A percentile compares a stretch with the other conserved stretches of the same genome.
phyloP scores from a whole-genome alignment of 1,140 invertebrate species.

The Lithobius niger region DNA sequence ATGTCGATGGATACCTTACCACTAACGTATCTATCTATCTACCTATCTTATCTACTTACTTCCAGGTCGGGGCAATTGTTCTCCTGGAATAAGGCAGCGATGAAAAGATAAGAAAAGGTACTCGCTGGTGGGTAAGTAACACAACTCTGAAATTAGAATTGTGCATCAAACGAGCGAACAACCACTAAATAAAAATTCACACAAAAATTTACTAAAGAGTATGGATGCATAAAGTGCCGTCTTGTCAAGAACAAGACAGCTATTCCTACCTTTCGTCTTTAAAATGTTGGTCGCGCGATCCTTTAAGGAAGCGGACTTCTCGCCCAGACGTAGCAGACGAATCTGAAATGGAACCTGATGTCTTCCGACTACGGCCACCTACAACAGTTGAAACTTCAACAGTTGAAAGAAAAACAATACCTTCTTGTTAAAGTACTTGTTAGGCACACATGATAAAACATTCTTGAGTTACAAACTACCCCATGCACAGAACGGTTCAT shows the following conservation, averaged over 20 bases:
- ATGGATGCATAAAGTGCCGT: background rate
- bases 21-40: no score
- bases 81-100: constrained; percentile 58
- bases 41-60: constrained; percentile 41
- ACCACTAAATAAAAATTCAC: background rate
- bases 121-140: constrained; percentile 49
- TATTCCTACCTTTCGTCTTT: constrained; percentile 43
- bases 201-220: background rate
- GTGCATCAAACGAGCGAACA: background rate
- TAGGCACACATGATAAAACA: no score
- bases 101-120: constrained; percentile 68
- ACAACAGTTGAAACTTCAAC: no score
- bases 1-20: no score
- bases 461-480: no score
- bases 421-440: no score
- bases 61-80: constrained; percentile 40
- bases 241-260: background rate
- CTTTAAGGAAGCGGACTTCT: constrained; percentile 38
- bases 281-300: constrained; percentile 38
- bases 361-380: constrained; percentile 15
- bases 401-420: no score
- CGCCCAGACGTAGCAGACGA: constrained; percentile 16
- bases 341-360: constrained; percentile 33
- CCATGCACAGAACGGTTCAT: no score
- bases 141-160: constrained; percentile 40